Percentiles rank a stretch among this genome's conserved stretches.
These are phyloP conservation scores for Bos javanicus DNA, from an alignment of 2,113 vertebrate genomes.

Conservation along the genomic window DNA sequence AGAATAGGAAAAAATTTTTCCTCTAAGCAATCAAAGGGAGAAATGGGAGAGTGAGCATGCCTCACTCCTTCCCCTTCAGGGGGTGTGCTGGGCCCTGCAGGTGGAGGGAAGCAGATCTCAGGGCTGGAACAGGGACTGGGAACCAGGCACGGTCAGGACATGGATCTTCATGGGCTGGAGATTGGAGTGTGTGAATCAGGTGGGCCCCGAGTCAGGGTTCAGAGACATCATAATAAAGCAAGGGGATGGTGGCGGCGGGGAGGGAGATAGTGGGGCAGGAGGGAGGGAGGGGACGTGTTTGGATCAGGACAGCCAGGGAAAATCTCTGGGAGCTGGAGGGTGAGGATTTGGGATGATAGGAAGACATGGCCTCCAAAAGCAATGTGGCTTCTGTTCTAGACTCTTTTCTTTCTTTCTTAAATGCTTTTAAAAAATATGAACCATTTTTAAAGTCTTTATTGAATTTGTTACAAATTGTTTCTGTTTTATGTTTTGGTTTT, in stretches of 20 bases:
- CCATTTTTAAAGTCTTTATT: background rate
- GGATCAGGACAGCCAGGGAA: background rate
- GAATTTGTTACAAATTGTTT: background rate
- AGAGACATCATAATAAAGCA: background rate
- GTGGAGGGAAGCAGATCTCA: background rate
- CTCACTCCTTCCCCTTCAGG: rapidly evolving
- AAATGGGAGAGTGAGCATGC: background rate
- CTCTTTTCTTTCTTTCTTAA: background rate
- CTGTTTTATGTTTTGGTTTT: background rate
- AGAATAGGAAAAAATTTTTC: background rate
- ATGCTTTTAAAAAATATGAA: background rate
- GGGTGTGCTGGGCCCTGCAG: background rate
- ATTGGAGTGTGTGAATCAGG: background rate
- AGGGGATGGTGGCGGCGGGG: rapidly evolving
- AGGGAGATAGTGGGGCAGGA: background rate
- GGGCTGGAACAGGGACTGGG: background rate
- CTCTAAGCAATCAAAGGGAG: background rate
- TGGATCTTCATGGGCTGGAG: background rate
- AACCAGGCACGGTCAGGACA: background rate
- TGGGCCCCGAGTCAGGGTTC: background rate
- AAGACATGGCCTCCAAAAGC: background rate
- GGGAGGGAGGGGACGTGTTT: background rate
- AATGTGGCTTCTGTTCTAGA: background rate
- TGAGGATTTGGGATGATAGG: background rate
- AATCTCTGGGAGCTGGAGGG: background rate